These are phyloP conservation scores for Glossosoma conforme DNA, from an alignment of 1,140 invertebrate genomes.

Conservation along the genomic window DNA sequence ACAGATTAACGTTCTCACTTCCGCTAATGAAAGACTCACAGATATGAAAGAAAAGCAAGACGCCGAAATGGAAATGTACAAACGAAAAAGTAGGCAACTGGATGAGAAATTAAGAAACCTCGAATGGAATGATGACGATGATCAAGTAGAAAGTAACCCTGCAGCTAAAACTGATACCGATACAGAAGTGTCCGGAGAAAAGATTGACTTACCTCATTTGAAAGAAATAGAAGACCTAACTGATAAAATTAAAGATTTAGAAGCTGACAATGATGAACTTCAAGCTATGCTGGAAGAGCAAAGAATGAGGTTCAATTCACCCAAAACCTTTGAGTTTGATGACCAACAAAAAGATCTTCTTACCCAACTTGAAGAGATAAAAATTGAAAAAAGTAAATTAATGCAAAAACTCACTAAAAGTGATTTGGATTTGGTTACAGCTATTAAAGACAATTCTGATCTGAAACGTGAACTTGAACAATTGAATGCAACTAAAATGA, in stretches of 20 bases:
- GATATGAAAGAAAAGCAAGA: slow-evolving; percentile 79
- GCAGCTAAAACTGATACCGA: background rate
- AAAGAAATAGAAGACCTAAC: slow-evolving; percentile 40
- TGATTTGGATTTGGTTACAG: slow-evolving; percentile 21
- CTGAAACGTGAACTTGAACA: slow-evolving; percentile 14
- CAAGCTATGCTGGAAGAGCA: slow-evolving; percentile 61
- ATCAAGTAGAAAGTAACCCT: slow-evolving; percentile 10
- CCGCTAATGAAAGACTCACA: slow-evolving; percentile 70
- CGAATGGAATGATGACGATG: slow-evolving; percentile 47
- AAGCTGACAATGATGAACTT: slow-evolving; percentile 66
- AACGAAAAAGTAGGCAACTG: slow-evolving; percentile 63
- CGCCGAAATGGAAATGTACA: slow-evolving; percentile 62
- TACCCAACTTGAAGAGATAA: slow-evolving; percentile 22
- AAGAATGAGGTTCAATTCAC: slow-evolving; percentile 24
- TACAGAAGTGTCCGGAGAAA: slow-evolving; percentile 22
- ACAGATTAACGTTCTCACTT: slow-evolving; percentile 66
- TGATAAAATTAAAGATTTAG: slow-evolving; percentile 56
- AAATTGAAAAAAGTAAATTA: slow-evolving; percentile 34
- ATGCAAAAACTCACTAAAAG: slow-evolving; percentile 35
- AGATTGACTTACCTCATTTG: background rate
- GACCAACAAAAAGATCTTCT: slow-evolving; percentile 3
- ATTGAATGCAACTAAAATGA: slow-evolving; percentile 27
- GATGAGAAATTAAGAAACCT: slow-evolving; percentile 56
- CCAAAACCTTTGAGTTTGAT: slow-evolving; percentile 11
- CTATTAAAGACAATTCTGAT: slow-evolving; percentile 6